Evolutionary conservation across 2,888 invertebrate genomes (phyloP).

Genomic region (Catocala fraxini): DNA sequence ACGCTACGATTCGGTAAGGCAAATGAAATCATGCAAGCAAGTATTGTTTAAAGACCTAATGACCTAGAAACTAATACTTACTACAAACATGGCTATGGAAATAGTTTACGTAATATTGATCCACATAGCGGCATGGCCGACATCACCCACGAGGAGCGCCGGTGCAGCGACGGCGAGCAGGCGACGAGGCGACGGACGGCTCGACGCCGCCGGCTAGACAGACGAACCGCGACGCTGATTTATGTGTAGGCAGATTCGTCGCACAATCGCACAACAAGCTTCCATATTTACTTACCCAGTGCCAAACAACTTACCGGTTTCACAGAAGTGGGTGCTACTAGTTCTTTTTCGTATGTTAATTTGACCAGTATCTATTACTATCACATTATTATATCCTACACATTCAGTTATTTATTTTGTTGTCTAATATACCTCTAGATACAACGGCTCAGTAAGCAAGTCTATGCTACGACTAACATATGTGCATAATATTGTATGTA

Average conservation of each 20-base stretch:
- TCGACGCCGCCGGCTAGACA: conserved; percentile 16
- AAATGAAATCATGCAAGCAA: conserved; percentile 6
- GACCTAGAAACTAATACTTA: conserved; percentile 35
- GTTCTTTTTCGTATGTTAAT: conserved; percentile 77
- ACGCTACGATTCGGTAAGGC: neutral
- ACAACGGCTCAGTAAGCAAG: no score
- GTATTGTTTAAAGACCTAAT: conserved; percentile 29
- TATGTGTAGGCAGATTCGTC: conserved; percentile 81
- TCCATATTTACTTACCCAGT: conserved; percentile 83
- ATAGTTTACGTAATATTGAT: conserved; percentile 53
- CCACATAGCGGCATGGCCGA: conserved; percentile 46
- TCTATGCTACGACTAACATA: conserved; percentile 2
- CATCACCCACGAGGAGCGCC: conserved; percentile 30
- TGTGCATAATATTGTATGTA: conserved; percentile 1
- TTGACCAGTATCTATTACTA: conserved; percentile 67
- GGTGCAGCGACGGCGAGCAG: conserved; percentile 14
- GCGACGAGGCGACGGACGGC: conserved; percentile 17
- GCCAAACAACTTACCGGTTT: conserved; percentile 82
- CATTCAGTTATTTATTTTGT: conserved; percentile 39
- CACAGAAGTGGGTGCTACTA: conserved; percentile 79
- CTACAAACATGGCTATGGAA: conserved; percentile 23
- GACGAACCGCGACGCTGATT: conserved; percentile 17
- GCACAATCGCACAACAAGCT: conserved; percentile 79
- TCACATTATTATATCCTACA: conserved; percentile 59
- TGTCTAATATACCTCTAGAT: conserved; percentile 28